Evolutionary conservation across 2,113 vertebrate species (phyloP).

Genomic region (Petaurus breviceps): DNA sequence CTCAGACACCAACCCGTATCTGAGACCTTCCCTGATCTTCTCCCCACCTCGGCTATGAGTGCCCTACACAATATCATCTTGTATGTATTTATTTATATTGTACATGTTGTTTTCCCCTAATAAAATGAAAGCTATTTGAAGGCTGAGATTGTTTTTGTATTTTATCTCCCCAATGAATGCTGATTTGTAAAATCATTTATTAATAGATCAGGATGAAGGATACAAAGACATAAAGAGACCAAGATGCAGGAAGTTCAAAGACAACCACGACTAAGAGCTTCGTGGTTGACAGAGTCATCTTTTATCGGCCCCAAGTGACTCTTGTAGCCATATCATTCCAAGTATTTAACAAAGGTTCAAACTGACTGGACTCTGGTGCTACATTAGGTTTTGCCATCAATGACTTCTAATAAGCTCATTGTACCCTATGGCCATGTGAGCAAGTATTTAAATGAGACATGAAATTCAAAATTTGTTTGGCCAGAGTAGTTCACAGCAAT

Average conservation of each 20-base stretch:
- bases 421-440: not conserved
- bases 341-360: not conserved
- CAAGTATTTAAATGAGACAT: not conserved
- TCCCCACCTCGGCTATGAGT: too few species aligned
- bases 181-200: constrained; percentile 12
- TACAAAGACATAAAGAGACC: too few species aligned
- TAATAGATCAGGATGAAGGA: not conserved
- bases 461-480: not conserved
- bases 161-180: not conserved
- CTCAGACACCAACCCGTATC: too few species aligned
- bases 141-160: not conserved
- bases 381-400: not conserved
- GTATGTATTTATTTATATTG: too few species aligned
- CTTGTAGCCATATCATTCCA: not conserved
- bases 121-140: constrained; percentile 51
- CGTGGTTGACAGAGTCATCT: not conserved
- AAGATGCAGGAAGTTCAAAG: too few species aligned
- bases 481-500: not conserved
- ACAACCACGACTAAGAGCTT: not conserved
- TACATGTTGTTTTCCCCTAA: not conserved
- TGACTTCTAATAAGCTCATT: not conserved
- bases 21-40: too few species aligned
- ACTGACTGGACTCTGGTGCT: not conserved
- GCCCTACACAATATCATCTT: too few species aligned
- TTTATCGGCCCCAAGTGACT: not conserved